A percentile compares a stretch with the other conserved stretches of the same genome.
These are phyloP conservation scores for Beroe forskalii DNA, from an alignment of 37 sponge, comb jelly and placozoan genomes.

Conservation along the genomic window DNA sequence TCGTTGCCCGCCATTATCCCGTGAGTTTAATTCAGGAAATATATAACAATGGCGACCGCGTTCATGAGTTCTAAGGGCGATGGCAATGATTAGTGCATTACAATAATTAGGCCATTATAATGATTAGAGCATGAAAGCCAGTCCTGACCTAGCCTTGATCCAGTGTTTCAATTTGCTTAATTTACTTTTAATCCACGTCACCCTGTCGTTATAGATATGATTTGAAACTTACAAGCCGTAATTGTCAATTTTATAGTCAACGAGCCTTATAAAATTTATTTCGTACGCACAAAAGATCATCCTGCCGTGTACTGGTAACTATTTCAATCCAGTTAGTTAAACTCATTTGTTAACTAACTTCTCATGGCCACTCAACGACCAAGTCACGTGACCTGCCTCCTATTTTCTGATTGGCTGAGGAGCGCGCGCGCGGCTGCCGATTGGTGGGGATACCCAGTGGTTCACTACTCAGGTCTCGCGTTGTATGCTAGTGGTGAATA, in stretches of 20 bases:
- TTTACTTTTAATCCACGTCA: not conserved
- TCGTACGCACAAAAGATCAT: not conserved
- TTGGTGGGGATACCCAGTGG: not conserved
- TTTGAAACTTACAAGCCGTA: not conserved
- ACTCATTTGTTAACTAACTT: not conserved
- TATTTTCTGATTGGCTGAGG: not conserved
- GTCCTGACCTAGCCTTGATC: not conserved
- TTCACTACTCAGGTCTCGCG: not conserved
- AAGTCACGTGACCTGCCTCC: not conserved
- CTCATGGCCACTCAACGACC: not conserved
- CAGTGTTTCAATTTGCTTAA: not conserved
- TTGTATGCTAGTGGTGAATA: not conserved
- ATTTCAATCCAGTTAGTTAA: not conserved
- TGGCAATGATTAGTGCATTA: no score
- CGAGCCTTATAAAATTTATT: not conserved
- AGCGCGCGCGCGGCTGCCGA: not conserved
- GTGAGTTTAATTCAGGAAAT: no score
- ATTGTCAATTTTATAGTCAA: not conserved
- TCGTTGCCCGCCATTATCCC: no score
- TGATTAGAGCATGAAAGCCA: not conserved
- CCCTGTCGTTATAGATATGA: not conserved
- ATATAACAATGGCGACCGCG: no score
- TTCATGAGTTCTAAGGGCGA: no score
- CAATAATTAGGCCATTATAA: not conserved
- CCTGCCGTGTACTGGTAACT: not conserved